Evolutionary conservation across 1,140 invertebrate species (phyloP).

Genomic region (Caenorhabditis briggsae): DNA sequence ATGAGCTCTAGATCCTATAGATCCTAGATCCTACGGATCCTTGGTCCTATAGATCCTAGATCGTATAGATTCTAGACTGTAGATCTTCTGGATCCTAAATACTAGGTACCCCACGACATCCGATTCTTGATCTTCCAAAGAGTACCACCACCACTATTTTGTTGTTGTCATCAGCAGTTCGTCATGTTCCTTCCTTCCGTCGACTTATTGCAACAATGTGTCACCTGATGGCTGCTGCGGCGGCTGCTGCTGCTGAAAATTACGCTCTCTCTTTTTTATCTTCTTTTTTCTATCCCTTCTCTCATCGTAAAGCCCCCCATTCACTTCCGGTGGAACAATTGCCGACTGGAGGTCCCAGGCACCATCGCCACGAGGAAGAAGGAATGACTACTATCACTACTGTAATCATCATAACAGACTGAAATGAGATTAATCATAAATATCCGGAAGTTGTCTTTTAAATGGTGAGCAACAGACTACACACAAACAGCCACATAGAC

Average conservation of each 20-base stretch:
- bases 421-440: no score
- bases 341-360: neutral
- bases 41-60: no score
- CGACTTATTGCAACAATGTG: neutral
- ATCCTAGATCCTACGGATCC: no score
- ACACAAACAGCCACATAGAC: no score
- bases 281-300: neutral
- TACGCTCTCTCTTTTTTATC: neutral
- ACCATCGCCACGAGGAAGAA: neutral
- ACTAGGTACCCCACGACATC: no score
- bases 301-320: neutral
- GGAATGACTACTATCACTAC: neutral
- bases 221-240: neutral
- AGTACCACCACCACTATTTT: neutral
- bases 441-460: no score
- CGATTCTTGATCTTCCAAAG: neutral
- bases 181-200: slow-evolving; percentile 8
- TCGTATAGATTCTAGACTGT: no score
- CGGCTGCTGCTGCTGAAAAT: neutral
- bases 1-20: no score
- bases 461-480: no score
- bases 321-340: slow-evolving; percentile 49
- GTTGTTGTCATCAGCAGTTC: neutral
- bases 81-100: no score
- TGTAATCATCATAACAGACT: no score